phyloP scores from a whole-genome alignment of 2,797 vertebrate species.

The Characodon lateralis region DNA sequence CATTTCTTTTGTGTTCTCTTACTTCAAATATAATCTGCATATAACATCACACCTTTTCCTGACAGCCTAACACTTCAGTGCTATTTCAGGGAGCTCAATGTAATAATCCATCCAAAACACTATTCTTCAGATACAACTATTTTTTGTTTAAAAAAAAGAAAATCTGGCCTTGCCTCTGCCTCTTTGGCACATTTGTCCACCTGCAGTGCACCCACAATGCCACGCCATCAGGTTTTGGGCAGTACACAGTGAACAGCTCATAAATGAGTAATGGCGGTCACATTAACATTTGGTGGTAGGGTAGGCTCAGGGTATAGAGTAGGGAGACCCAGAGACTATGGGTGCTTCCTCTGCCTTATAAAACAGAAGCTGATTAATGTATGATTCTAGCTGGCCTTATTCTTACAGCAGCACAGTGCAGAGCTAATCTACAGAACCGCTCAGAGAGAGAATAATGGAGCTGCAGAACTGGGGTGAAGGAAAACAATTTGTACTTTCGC shows the following conservation, averaged over 20 bases:
- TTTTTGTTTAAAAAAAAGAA: conserved; percentile 25
- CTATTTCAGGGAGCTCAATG: conserved; percentile 20
- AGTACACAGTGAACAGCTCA: conserved; percentile 58
- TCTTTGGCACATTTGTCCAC: conserved; percentile 40
- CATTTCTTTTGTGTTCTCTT: conserved; percentile 38
- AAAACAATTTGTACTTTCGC: conserved; percentile 62
- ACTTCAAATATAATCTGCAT: conserved; percentile 9
- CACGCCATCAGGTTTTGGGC: conserved; percentile 53
- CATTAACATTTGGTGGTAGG: conserved; percentile 76
- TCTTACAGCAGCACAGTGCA: conserved; percentile 50
- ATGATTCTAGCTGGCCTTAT: conserved; percentile 74
- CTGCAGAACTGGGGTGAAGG: conserved; percentile 32
- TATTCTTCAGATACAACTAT: conserved; percentile 9
- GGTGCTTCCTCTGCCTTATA: conserved; percentile 67
- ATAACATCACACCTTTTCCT: conserved; percentile 18
- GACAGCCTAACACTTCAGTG: neutral
- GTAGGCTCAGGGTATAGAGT: conserved; percentile 62
- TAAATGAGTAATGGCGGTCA: conserved; percentile 76
- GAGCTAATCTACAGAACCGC: conserved; percentile 56
- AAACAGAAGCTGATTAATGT: conserved; percentile 80
- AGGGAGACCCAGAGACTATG: conserved; percentile 49
- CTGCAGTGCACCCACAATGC: conserved; percentile 47
- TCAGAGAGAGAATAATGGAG: conserved; percentile 58
- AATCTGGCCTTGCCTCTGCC: conserved; percentile 24
- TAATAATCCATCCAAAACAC: conserved; percentile 3